These are phyloP conservation scores for Plemyria rubiginata DNA, from an alignment of 2,888 invertebrate species.

Conservation along the genomic window DNA sequence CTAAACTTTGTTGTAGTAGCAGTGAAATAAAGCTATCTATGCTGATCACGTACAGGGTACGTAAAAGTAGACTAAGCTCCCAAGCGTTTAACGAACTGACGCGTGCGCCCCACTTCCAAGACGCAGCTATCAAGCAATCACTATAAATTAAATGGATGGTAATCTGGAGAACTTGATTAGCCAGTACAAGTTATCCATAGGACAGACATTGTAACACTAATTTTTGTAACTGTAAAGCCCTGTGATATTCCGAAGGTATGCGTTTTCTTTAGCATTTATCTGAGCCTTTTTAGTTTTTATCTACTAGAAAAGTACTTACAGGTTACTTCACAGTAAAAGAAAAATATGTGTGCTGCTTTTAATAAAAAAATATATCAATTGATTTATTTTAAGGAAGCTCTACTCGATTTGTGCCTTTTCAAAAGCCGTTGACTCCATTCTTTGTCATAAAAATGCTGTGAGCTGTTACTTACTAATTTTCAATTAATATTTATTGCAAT, in stretches of 20 bases:
- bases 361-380: no score
- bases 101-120: constrained; percentile 58
- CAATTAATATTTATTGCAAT: constrained; percentile 3
- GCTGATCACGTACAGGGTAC: constrained; percentile 53
- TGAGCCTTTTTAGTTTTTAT: no score
- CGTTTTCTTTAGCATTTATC: no score
- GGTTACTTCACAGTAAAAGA: no score
- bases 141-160: constrained; percentile 58
- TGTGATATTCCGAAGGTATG: constrained; percentile 1
- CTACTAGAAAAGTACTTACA: no score
- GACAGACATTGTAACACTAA: constrained; percentile 29
- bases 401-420: background rate
- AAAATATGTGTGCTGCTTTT: no score
- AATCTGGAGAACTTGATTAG: constrained; percentile 42
- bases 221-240: constrained; percentile 24
- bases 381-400: no score
- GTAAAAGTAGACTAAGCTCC: constrained; percentile 50
- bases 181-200: constrained; percentile 13
- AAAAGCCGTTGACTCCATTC: no score
- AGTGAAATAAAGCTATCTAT: constrained; percentile 31
- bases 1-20: background rate
- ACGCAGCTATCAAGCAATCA: constrained; percentile 61
- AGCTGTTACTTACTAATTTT: background rate
- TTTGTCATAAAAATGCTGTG: background rate
- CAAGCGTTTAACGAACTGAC: constrained; percentile 53